Percentiles rank a stretch among this genome's conserved stretches.
Evolutionary conservation across 2,888 invertebrate species (phyloP).

Genomic region (Chalcis sispes): DNA sequence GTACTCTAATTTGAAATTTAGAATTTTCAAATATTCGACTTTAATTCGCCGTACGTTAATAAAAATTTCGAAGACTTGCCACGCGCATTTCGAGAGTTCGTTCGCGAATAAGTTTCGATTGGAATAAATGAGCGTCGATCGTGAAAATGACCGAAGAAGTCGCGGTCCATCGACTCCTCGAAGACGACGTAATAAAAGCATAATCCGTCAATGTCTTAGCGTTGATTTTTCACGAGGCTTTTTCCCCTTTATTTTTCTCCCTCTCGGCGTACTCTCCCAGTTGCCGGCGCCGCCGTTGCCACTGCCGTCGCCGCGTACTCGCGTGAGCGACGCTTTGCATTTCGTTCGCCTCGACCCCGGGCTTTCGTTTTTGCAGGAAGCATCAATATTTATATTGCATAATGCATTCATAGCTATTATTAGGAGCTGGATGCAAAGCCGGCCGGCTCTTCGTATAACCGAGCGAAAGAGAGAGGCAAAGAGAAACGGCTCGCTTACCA

Average conservation of each 20-base stretch:
- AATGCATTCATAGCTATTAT: slow-evolving; percentile 75
- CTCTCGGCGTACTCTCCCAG: too few species aligned
- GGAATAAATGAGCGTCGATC: too few species aligned
- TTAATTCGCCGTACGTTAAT: too few species aligned
- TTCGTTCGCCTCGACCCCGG: slow-evolving; percentile 65
- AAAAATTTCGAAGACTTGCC: too few species aligned
- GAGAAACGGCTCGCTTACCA: background rate
- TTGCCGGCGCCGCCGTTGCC: background rate
- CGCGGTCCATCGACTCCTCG: background rate
- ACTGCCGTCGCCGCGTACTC: background rate
- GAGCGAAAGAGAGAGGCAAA: background rate
- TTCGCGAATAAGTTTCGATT: too few species aligned
- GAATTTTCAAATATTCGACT: background rate
- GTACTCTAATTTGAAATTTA: too few species aligned
- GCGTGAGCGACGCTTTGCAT: slow-evolving; percentile 68
- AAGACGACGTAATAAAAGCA: slow-evolving; percentile 31
- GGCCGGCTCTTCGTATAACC: slow-evolving; percentile 28
- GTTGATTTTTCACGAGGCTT: slow-evolving; percentile 46
- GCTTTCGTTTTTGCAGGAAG: slow-evolving; percentile 73
- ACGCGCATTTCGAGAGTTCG: too few species aligned
- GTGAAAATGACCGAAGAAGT: too few species aligned
- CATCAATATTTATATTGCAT: slow-evolving; percentile 76
- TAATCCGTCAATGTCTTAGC: slow-evolving; percentile 51
- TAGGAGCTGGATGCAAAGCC: slow-evolving; percentile 72
- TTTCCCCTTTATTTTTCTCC: too few species aligned